Conservation (phyloP, 2,113 vertebrate genomes). For the Xyliphius kryptos region DNA sequence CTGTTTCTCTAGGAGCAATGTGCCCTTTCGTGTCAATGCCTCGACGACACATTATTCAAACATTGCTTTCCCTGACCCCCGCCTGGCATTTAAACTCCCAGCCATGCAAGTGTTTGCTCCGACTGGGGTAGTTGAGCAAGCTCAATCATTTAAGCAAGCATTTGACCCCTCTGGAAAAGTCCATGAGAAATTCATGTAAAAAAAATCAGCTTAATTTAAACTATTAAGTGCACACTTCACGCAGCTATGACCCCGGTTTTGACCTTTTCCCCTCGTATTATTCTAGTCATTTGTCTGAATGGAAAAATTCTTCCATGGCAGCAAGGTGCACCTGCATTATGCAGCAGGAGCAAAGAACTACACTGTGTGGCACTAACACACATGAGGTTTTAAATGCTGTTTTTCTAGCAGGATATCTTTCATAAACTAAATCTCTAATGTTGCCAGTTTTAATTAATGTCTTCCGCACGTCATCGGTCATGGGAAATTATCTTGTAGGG, state of each 20-base stretch:
- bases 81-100: constrained; percentile 77
- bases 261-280: constrained; percentile 25
- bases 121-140: constrained; percentile 65
- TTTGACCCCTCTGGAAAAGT: constrained; percentile 17
- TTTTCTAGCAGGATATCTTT: no score
- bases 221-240: constrained; percentile 30
- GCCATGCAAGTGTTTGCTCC: constrained; percentile 71
- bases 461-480: no score
- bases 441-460: no score
- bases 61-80: constrained; percentile 74
- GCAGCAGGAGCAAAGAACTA: no score
- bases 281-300: constrained; percentile 22
- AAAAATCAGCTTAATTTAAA: constrained; percentile 31
- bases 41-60: constrained; percentile 74
- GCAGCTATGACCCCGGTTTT: constrained; percentile 15
- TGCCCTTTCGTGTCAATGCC: constrained; percentile 73
- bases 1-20: no score
- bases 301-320: no score
- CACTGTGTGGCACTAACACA: no score
- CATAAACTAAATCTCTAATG: no score
- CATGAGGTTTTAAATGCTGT: no score
- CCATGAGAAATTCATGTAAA: no score
- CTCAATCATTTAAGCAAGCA: constrained; percentile 66
- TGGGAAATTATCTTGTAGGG: no score
- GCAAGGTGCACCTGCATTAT: no score